phyloP scores from a whole-genome alignment of 2,113 vertebrate genomes.

The Lanius ludovicianus region DNA sequence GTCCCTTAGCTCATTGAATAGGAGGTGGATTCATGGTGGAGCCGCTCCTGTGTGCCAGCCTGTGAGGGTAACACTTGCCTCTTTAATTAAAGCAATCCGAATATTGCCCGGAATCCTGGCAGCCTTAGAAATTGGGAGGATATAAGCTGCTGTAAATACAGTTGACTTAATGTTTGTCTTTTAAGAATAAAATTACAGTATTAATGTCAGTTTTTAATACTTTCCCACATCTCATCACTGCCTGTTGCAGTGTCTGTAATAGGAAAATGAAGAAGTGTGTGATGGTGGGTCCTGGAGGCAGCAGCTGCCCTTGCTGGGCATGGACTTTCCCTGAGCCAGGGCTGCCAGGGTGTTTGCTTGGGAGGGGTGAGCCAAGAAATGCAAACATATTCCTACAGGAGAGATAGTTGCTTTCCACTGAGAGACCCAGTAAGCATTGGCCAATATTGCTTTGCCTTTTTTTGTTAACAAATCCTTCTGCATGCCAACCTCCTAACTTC shows the following conservation, averaged over 20 bases:
- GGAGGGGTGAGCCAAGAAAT: background rate
- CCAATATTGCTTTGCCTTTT: background rate
- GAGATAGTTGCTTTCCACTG: background rate
- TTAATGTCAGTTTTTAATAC: background rate
- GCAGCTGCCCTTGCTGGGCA: accelerated
- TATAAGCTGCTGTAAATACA: background rate
- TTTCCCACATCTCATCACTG: background rate
- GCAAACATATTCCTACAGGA: background rate
- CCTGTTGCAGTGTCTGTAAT: background rate
- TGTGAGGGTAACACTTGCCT: background rate
- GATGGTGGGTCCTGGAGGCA: background rate
- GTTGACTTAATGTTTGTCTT: background rate
- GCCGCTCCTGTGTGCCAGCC: background rate
- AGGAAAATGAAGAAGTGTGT: background rate
- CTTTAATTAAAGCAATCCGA: background rate
- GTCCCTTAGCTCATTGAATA: background rate
- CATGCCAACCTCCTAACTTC: background rate
- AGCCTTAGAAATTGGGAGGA: background rate
- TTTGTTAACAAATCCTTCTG: background rate
- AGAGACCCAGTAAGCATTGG: background rate
- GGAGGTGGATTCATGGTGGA: background rate
- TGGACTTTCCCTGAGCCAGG: background rate
- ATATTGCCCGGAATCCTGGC: background rate
- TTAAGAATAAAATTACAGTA: background rate
- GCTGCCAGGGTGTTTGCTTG: background rate